Conservation (phyloP, 2,797 vertebrate species). For the Hyperoplus immaculatus region DNA sequence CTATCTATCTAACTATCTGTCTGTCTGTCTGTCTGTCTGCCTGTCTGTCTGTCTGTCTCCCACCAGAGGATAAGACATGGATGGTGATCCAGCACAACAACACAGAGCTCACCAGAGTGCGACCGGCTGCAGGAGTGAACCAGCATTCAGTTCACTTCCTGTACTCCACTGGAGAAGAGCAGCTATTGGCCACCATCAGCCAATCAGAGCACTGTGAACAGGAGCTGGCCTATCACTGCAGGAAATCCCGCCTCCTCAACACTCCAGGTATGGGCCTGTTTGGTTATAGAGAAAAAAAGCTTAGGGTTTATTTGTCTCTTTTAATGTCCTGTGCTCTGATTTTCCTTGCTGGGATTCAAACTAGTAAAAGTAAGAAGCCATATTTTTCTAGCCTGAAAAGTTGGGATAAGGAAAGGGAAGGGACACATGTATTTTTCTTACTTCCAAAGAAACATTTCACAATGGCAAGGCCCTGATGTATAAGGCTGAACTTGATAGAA, state of each 20-base stretch:
- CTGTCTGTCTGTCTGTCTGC: no score
- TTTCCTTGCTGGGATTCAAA: background rate
- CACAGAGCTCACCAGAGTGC: constrained; percentile 89
- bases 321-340: background rate
- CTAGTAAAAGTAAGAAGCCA: background rate
- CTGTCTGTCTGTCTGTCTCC: background rate
- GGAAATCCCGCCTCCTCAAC: constrained; percentile 91
- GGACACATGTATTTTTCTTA: no score
- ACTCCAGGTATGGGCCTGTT: constrained; percentile 84
- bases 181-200: constrained; percentile 88
- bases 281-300: background rate
- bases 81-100: constrained; percentile 93
- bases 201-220: constrained; percentile 92
- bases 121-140: constrained; percentile 79
- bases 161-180: constrained; percentile 87
- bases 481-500: background rate
- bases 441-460: background rate
- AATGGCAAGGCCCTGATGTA: background rate
- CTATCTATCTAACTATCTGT: no score
- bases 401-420: no score
- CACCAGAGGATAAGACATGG: constrained; percentile 88
- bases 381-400: background rate
- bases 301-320: background rate
- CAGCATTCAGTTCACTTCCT: constrained; percentile 87
- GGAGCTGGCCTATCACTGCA: constrained; percentile 93